Conservation (phyloP, 2,888 invertebrate species). For the Leptinotarsa haldemani region DNA sequence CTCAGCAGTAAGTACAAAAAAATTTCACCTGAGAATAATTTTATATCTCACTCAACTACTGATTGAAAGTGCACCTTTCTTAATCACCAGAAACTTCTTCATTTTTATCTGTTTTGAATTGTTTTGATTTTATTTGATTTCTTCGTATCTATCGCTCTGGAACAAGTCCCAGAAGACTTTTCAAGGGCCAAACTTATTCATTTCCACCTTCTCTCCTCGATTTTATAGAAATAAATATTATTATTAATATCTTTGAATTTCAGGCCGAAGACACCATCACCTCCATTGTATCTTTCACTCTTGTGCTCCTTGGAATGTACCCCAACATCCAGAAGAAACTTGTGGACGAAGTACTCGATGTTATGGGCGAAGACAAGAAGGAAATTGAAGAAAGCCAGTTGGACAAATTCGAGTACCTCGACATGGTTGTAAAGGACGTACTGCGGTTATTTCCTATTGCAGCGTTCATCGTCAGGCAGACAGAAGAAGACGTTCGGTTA, state of each 20-base stretch:
- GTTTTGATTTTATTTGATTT: too few species aligned
- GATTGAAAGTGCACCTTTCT: background rate
- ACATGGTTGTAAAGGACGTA: conserved; percentile 57
- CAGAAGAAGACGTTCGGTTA: conserved; percentile 49
- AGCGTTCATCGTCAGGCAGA: conserved; percentile 54
- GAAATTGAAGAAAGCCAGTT: conserved; percentile 46
- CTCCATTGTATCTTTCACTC: conserved; percentile 45
- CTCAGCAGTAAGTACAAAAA: conserved; percentile 47
- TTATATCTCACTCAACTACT: background rate
- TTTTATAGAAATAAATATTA: background rate
- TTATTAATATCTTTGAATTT: conserved; percentile 28
- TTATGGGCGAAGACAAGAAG: conserved; percentile 41
- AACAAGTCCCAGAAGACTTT: too few species aligned
- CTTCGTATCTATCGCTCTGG: too few species aligned
- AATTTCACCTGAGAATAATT: background rate
- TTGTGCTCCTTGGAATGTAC: conserved; percentile 56
- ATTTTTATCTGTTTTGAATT: background rate
- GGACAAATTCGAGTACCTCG: conserved; percentile 50
- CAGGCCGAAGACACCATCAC: conserved; percentile 58
- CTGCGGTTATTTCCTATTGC: conserved; percentile 57
- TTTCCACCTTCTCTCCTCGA: too few species aligned
- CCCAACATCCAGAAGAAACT: conserved; percentile 53
- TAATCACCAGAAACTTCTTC: background rate
- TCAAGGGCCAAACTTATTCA: too few species aligned
- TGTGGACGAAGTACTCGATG: conserved; percentile 42